Conservation (phyloP, 2,113 vertebrate species). For the Pseudonaja textilis region DNA sequence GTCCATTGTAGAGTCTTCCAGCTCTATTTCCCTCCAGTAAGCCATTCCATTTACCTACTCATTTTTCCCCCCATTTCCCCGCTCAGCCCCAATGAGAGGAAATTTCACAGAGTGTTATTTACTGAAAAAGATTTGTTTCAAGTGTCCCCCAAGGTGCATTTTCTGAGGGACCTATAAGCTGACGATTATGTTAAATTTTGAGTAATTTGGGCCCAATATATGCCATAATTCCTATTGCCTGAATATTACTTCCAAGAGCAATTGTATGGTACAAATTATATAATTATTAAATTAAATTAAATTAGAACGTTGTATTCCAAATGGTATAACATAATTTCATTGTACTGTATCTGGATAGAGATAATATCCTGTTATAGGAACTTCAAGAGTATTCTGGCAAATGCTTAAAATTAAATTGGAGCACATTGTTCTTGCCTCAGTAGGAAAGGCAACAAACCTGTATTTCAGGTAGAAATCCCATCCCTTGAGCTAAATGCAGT, state of each 20-base stretch:
- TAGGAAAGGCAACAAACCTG: background rate
- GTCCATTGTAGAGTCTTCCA: background rate
- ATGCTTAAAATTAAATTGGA: background rate
- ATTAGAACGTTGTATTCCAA: background rate
- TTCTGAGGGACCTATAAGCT: background rate
- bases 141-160: background rate
- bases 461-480: background rate
- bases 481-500: background rate
- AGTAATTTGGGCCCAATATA: background rate
- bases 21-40: background rate
- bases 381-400: background rate
- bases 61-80: background rate
- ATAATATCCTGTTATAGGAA: background rate
- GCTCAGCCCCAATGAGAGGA: background rate
- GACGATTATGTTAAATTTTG: background rate
- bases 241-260: background rate
- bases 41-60: background rate
- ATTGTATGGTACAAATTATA: background rate
- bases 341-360: background rate
- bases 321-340: background rate
- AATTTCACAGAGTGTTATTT: background rate
- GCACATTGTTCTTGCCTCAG: background rate
- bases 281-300: background rate
- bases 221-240: background rate
- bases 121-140: background rate